Evolutionary conservation across 2,113 vertebrate genomes (phyloP), one percentile per base, ranked within the genome.

Genomic region (Callaeas wilsoni): DNA sequence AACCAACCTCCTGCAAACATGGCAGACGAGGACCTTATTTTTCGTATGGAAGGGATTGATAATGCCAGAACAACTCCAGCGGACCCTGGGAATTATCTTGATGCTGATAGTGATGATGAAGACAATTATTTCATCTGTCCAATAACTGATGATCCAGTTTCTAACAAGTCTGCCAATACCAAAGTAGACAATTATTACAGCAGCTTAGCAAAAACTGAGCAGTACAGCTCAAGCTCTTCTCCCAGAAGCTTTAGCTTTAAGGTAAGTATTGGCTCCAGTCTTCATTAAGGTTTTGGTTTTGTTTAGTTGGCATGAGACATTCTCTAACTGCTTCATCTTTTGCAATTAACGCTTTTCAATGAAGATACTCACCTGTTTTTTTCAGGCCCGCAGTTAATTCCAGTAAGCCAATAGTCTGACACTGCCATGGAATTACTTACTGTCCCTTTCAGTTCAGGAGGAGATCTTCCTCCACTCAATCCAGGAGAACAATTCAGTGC

Each of bases 11-110:
- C 77, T 33, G 6, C 88, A 89, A 50, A 84, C 93, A 99, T 99
- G 99, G 98, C 98, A 62, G 99, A 99, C 4, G 99, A 99, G n/a
- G 99, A 99, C 55, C 98, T 99, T 69, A 99, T 99, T 97, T 99
- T 99, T 77, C 97, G 96, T 89, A 98, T 99, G 98, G 99, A 99
- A 97, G 99, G 99, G 46, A 97, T 99, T 46, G 98, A 98, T 76
- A 98, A 98, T 41, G 78, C 93, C 92, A 95, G 79, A 46, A 69
- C 49, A 1, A 70, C 94, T 49, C 53, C 94, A 33, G 35, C 74
- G 0, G 93, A 74, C 68, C 98, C 96, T 9, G 95, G 96, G 30
- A 96, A 97, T 16, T 96, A 93, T 7, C 95, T 93, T 8, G 98
- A 98, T 7, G 69, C 88, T 39, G 98, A 98, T 29, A 98, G 98